A percentile compares a stretch with the other conserved stretches of the same genome.
Conservation (phyloP, 2,113 vertebrate species). For the Corythornis madagascariensis region DNA sequence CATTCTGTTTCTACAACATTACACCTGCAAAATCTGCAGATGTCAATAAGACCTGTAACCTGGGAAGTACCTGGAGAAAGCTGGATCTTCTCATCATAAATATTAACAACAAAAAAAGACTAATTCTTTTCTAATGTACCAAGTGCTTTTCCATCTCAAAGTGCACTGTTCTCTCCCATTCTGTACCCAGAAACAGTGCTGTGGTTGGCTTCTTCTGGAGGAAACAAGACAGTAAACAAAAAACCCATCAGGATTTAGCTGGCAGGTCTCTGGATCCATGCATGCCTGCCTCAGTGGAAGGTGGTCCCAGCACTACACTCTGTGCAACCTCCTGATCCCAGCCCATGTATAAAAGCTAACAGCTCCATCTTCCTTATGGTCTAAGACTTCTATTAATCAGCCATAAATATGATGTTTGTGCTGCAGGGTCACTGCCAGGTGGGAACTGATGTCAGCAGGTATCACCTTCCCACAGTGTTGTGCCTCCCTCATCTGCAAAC, state of each 20-base stretch:
- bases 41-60: not conserved
- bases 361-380: not conserved
- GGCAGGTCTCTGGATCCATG: not conserved
- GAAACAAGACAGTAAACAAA: not conserved
- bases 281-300: not conserved
- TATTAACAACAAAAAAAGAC: not conserved
- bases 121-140: not conserved
- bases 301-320: not conserved
- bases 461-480: not conserved
- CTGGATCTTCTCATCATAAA: not conserved
- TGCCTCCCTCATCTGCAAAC: not conserved
- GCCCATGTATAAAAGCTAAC: not conserved
- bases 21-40: not conserved
- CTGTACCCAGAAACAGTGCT: not conserved
- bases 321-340: not conserved
- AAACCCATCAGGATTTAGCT: not conserved
- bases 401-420: not conserved
- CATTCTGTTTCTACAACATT: not conserved
- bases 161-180: not conserved
- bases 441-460: not conserved
- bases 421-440: not conserved
- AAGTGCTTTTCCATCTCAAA: not conserved
- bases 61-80: not conserved
- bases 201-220: not conserved
- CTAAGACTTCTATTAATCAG: not conserved